Percentiles rank a stretch among this genome's conserved stretches.
phyloP scores from a whole-genome alignment of 2,113 vertebrate genomes.

The Rousettus leschenaultii region DNA sequence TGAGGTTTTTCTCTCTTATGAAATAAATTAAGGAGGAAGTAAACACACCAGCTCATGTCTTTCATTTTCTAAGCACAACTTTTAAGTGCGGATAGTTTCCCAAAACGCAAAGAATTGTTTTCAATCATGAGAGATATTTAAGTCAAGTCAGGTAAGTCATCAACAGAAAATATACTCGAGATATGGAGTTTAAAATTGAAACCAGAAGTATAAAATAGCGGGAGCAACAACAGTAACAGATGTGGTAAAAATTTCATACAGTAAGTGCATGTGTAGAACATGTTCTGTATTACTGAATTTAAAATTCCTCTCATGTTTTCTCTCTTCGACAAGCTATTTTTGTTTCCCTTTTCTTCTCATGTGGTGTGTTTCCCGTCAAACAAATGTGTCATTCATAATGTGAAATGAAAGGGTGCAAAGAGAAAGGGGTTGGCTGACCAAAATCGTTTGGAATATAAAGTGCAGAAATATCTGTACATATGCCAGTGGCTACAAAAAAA shows the following conservation, averaged over 20 bases:
- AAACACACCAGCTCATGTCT: not conserved
- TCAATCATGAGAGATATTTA: conserved; percentile 47
- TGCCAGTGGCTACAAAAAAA: not conserved
- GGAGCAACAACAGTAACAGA: conserved; percentile 69
- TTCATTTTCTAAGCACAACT: not conserved
- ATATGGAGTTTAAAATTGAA: conserved; percentile 26
- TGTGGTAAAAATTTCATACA: conserved; percentile 32
- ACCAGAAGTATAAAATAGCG: conserved; percentile 7
- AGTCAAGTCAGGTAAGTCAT: conserved; percentile 71
- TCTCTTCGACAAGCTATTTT: conserved; percentile 49
- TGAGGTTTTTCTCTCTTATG: conserved; percentile 20
- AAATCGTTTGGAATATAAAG: not conserved
- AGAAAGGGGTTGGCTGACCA: not conserved
- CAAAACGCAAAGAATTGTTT: conserved; percentile 41
- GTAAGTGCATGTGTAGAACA: conserved; percentile 63
- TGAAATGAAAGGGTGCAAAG: not conserved
- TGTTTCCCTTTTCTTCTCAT: not conserved
- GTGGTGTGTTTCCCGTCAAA: not conserved
- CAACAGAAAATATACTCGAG: not conserved
- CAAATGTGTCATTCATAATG: conserved; percentile 5
- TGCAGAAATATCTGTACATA: not conserved
- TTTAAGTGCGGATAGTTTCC: conserved; percentile 14
- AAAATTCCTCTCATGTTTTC: conserved; percentile 43
- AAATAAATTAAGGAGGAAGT: conserved; percentile 13
- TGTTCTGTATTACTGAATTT: conserved; percentile 25